Conservation (phyloP, 1,140 invertebrate species). For the Aphis craccivora region DNA sequence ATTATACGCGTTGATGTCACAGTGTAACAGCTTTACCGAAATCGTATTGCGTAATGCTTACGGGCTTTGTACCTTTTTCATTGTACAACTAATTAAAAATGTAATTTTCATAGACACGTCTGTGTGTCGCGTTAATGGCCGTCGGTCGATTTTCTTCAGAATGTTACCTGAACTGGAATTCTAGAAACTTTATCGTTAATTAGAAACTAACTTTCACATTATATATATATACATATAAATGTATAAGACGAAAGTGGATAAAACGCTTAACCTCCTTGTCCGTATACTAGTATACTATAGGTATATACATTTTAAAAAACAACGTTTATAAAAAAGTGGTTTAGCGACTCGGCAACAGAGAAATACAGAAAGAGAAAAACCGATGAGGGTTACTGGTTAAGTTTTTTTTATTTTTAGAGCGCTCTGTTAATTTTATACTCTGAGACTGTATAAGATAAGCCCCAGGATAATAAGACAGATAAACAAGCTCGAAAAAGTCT, state of each 20-base stretch:
- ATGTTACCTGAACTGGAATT: background rate
- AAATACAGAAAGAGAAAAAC: background rate
- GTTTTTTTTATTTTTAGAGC: background rate
- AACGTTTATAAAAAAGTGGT: constrained; percentile 31
- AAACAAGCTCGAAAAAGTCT: constrained; percentile 38
- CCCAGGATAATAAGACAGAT: constrained; percentile 42
- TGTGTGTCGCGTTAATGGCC: constrained; percentile 13
- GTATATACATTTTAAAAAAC: background rate
- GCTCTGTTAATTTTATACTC: constrained; percentile 36
- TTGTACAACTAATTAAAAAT: constrained; percentile 28
- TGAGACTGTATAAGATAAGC: constrained; percentile 39
- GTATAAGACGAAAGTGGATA: constrained; percentile 7
- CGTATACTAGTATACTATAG: background rate
- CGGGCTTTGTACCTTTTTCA: background rate
- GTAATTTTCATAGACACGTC: constrained; percentile 8
- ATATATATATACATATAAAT: background rate
- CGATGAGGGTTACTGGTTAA: background rate
- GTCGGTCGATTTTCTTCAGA: background rate
- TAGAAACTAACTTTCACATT: constrained; percentile 13
- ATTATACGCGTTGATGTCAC: background rate
- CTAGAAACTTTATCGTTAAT: constrained; percentile 13
- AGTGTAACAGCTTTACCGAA: background rate
- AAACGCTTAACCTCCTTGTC: constrained; percentile 21
- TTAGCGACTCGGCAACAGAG: background rate
- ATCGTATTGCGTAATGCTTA: background rate